Conservation (phyloP, 2,113 vertebrate species). For the Ciconia stormi region DNA sequence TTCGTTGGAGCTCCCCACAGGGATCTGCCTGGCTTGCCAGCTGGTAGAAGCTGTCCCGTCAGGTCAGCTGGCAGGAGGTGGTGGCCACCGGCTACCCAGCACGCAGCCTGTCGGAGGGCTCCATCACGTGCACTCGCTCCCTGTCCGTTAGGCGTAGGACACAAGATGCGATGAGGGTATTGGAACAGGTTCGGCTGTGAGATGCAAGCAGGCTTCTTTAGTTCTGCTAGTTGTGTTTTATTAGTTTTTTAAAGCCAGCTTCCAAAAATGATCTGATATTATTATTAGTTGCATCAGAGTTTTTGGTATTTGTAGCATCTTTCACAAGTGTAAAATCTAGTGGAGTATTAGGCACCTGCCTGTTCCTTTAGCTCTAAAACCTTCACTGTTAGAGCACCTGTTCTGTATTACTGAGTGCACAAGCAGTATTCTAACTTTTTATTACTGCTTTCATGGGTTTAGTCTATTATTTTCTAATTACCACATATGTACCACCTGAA, state of each 20-base stretch:
- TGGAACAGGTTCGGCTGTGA: background rate
- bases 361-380: background rate
- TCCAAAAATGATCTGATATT: background rate
- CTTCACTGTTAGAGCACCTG: background rate
- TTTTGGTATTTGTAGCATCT: background rate
- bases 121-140: accelerated
- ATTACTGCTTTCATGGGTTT: background rate
- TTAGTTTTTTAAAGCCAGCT: background rate
- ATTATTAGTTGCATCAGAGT: background rate
- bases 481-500: background rate
- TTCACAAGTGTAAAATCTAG: background rate
- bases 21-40: background rate
- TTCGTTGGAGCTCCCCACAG: background rate
- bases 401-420: background rate
- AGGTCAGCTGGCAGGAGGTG: background rate
- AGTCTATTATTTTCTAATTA: background rate
- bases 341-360: background rate
- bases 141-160: accelerated
- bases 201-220: background rate
- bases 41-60: background rate
- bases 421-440: background rate
- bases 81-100: background rate
- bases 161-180: accelerated
- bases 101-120: accelerated
- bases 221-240: background rate